Evolutionary conservation across 1,140 invertebrate genomes (phyloP).

Genomic region (Carposina sasakii): DNA sequence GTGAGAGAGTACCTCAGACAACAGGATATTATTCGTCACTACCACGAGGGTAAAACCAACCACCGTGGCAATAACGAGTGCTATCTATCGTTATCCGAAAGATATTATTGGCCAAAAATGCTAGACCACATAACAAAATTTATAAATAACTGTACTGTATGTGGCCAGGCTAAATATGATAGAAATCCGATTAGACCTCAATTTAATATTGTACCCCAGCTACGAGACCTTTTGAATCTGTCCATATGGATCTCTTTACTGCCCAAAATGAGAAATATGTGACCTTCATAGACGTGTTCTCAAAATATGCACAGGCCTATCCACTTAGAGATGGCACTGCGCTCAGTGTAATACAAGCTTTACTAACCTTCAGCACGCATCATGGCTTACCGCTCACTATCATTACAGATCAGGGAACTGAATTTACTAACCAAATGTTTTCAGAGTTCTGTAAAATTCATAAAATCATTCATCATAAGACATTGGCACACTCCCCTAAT

Average conservation of each 20-base stretch:
- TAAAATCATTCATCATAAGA: slow-evolving; percentile 3
- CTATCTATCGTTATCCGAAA: not conserved
- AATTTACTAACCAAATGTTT: slow-evolving; percentile 17
- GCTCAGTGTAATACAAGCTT: not conserved
- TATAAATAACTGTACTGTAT: not conserved
- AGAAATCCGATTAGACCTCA: not conserved
- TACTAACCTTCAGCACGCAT: slow-evolving; percentile 5
- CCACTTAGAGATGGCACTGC: not conserved
- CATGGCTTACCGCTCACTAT: slow-evolving; percentile 1
- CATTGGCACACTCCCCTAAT: slow-evolving; percentile 2
- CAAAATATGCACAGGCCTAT: slow-evolving; percentile 11
- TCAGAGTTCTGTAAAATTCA: not conserved
- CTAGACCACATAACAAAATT: slow-evolving; percentile 1
- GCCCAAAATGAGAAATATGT: slow-evolving; percentile 5
- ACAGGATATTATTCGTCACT: not conserved
- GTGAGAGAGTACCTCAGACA: not conserved
- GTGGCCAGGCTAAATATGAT: slow-evolving; percentile 4
- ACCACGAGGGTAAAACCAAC: slow-evolving; percentile 12
- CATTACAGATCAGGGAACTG: slow-evolving; percentile 6
- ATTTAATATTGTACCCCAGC: slow-evolving; percentile 3
- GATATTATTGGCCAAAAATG: slow-evolving; percentile 9
- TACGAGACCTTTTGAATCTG: not conserved
- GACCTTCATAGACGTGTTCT: slow-evolving; percentile 5
- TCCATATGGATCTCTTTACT: slow-evolving; percentile 1
- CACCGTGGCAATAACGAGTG: slow-evolving; percentile 6